Conservation (phyloP, 2,113 vertebrate species). For the Trichomycterus rosablanca region DNA sequence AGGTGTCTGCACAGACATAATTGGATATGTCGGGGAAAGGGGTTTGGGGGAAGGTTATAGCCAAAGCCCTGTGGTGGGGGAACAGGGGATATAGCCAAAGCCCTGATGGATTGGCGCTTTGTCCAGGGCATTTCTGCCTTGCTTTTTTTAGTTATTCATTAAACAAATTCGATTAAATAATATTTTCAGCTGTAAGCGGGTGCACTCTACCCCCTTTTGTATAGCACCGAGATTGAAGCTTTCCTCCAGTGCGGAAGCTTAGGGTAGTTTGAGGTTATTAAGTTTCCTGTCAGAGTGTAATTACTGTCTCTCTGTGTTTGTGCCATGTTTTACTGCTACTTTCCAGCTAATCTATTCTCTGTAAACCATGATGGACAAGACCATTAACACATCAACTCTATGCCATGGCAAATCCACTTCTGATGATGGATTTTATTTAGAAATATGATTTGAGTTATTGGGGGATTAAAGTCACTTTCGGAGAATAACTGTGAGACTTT, state of each 20-base stretch:
- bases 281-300: slow-evolving; percentile 47
- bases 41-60: too few species aligned
- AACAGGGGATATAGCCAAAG: too few species aligned
- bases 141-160: too few species aligned
- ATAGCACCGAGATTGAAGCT: background rate
- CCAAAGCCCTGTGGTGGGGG: too few species aligned
- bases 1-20: too few species aligned
- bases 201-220: too few species aligned
- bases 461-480: too few species aligned
- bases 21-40: too few species aligned
- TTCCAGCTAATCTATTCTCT: background rate
- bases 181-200: too few species aligned
- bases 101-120: too few species aligned
- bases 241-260: slow-evolving; percentile 33
- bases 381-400: background rate
- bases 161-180: too few species aligned
- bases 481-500: too few species aligned
- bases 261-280: slow-evolving; percentile 46
- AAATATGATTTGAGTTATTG: background rate
- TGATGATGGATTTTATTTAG: background rate
- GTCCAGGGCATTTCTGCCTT: background rate
- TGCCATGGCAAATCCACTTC: background rate
- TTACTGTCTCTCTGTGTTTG: slow-evolving; percentile 41
- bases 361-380: background rate
- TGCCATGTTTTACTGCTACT: slow-evolving; percentile 36